Evolutionary conservation across 2,113 vertebrate species (phyloP), one percentile per base, ranked within the genome.

Genomic region (Pantherophis guttatus): DNA sequence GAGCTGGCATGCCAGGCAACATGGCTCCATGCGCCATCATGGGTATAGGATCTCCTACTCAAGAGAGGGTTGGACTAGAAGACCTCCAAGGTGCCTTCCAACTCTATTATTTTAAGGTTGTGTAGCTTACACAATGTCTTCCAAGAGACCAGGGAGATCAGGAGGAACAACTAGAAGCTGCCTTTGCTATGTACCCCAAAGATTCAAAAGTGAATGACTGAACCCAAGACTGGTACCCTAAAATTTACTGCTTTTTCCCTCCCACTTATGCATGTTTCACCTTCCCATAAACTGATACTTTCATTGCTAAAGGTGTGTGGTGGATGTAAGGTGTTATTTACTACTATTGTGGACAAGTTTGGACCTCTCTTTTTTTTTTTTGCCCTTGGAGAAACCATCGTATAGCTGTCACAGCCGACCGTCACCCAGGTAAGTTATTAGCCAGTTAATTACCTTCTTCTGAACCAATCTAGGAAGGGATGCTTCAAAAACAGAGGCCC

Each of bases 361-460:
- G 24, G 57, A 91, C 0, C 52, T 62, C 2, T 59, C 3, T 44
- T 86, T 50, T 24, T 59, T 86, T 50, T 13, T 0, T 87, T 85
- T 95, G 50, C 94, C 54, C 87, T 5, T 1, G 91, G 75, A 92
- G 89, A 94, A 50, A 86, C 87, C 58, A 58, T 85, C 62, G 92
- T 70, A 92, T 55, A 92, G 95, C 53, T 8, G 92, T 17, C 89
- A 12, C 92, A 88, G 92, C 0, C 0, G 91, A 93, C 95, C 93
- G 91, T 94, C 94, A 50, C 94, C 92, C 92, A 86, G 94, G 89
- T 96, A 96, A 94, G 94, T 96, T 96, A 94, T 19, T 75, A 0
- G 5, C 0, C 55, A 0, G 59, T 95, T 96, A 97, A 97, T 97
- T 96, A 95, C 96, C 94, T 95, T 24, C 94, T 92, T 91, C 93